A percentile compares a stretch with the other conserved stretches of the same genome.
Conservation (phyloP, 2,888 invertebrate species). For the Ceriagrion tenellum region DNA sequence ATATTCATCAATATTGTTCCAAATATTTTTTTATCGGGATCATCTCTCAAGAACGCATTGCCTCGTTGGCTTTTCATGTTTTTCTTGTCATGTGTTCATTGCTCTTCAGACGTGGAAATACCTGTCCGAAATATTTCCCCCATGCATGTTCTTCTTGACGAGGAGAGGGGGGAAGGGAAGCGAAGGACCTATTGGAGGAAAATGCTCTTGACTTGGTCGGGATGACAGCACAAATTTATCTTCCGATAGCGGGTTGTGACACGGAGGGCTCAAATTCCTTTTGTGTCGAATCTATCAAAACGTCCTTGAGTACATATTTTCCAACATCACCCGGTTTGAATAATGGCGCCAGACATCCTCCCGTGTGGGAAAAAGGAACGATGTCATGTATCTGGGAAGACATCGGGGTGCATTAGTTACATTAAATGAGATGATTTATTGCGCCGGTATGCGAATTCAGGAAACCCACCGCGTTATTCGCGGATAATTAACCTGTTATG, state of each 20-base stretch:
- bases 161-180: neutral
- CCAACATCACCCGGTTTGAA: neutral
- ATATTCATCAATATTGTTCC: no score
- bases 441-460: neutral
- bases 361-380: neutral
- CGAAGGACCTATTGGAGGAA: neutral
- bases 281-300: slow-evolving; percentile 39
- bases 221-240: neutral
- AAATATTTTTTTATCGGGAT: neutral
- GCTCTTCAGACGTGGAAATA: neutral
- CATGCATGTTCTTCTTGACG: neutral
- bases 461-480: slow-evolving; percentile 8
- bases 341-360: slow-evolving; percentile 7
- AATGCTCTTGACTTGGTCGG: neutral
- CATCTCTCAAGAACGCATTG: neutral
- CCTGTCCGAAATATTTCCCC: neutral
- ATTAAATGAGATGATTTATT: slow-evolving; percentile 35
- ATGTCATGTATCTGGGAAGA: neutral
- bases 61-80: neutral
- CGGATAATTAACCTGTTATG: slow-evolving; percentile 29
- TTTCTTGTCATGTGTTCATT: neutral
- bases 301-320: neutral
- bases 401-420: neutral
- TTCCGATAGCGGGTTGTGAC: neutral
- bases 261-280: neutral